These are phyloP conservation scores for Condylura cristata DNA, from an alignment of 2,113 vertebrate genomes.

Conservation along the genomic window DNA sequence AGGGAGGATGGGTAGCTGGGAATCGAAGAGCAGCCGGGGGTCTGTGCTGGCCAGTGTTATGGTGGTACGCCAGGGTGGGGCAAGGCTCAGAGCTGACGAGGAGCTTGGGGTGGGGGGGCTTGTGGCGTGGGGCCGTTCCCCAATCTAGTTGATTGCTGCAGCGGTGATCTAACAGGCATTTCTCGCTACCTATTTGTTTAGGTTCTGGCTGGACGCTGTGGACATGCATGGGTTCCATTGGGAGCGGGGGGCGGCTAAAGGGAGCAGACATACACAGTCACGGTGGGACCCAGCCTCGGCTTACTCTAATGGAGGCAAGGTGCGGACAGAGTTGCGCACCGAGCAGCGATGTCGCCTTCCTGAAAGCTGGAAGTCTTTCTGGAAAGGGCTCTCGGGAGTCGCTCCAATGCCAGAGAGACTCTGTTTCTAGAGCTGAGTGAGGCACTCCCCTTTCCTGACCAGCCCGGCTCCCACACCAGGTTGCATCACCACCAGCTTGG, in stretches of 20 bases:
- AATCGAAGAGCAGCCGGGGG: neutral
- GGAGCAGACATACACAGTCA: neutral
- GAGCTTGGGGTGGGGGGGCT: rapidly evolving
- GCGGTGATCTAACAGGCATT: neutral
- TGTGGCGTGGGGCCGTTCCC: rapidly evolving
- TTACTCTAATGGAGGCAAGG: neutral
- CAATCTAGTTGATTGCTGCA: rapidly evolving
- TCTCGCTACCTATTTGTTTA: neutral
- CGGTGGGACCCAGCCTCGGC: neutral
- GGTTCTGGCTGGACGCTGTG: neutral
- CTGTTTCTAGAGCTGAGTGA: rapidly evolving
- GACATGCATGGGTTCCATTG: neutral
- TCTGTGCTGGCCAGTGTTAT: neutral
- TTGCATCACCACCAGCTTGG: neutral
- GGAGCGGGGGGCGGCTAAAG: too few species aligned
- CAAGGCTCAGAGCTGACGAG: neutral
- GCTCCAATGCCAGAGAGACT: neutral
- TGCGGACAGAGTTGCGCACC: neutral
- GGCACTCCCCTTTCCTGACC: neutral
- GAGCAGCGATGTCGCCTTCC: neutral
- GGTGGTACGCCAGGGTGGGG: neutral
- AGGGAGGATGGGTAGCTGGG: neutral
- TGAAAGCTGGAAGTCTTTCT: neutral
- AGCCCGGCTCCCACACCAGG: too few species aligned
- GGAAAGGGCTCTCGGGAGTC: neutral